Evolutionary conservation across 2,888 invertebrate species (phyloP), one percentile per base, ranked within the genome.

Genomic region (Melinaea menophilus): DNA sequence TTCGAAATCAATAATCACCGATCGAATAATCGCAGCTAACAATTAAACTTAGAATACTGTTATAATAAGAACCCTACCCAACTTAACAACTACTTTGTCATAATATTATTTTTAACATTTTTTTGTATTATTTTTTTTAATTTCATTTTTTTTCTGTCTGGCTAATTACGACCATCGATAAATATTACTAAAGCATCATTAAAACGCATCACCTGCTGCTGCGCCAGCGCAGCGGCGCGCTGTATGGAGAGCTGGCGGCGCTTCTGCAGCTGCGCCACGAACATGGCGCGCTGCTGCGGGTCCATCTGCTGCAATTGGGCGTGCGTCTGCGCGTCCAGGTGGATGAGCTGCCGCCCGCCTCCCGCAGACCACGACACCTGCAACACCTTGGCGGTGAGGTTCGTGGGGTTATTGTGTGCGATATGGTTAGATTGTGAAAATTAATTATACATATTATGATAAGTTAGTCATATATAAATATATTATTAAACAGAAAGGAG

Each of bases 231-330:
- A 0, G 86, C 85, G 0, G 92, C 90, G 0, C 92, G 88, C 78
- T 89, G 93, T 71, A 91, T 86, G 1, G 89, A 90, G 73, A 92
- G 88, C 65, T 92, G 92, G 33, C 82, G 90, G 64, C 87, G 92
- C 88, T 93, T 93, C 79, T 95, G 95, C 67, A 96, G 85, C 79
- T 95, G 95, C 11, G 95, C 94, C 4, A 96, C 95, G 72, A 96
- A 96, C 80, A 95, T 92, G 1, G 95, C 95, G 51, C 95, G 92
- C 75, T 96, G 95, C 68, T 95, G 93, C 0, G 95, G 95, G 75
- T 95, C 95, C 93, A 95, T 92, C 74, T 95, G 95, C 77, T 96
- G 95, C 56, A 96, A 85, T 73, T 96, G 95, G 11, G 95, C 95
- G 78, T 96, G 96, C 0, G 96, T 95, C 73, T 95, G 95, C 0